A percentile compares a stretch with the other conserved stretches of the same genome.
These are phyloP conservation scores for Epizoanthus fatuus DNA, from an alignment of 92 coral and sea anemone species.

Conservation along the genomic window DNA sequence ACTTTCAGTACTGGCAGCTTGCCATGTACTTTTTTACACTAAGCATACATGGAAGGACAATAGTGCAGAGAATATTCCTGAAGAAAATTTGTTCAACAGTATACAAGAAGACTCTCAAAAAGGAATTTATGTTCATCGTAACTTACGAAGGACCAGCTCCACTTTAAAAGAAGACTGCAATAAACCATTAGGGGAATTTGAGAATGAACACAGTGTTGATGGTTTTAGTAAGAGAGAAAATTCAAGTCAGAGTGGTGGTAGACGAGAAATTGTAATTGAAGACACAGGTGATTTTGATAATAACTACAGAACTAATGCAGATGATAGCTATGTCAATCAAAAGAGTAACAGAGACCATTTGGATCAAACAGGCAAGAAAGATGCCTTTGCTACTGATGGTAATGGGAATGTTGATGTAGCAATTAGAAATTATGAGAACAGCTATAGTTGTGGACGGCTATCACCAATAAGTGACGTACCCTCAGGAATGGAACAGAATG, in stretches of 20 bases:
- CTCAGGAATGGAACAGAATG: constrained; percentile 40
- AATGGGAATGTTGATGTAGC: neutral
- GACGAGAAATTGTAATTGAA: neutral
- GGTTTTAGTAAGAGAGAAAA: neutral
- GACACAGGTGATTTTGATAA: neutral
- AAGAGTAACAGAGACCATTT: neutral
- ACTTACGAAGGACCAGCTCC: constrained; percentile 52
- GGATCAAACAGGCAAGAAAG: neutral
- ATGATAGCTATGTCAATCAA: neutral
- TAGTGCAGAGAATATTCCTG: constrained; percentile 89
- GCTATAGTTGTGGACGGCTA: constrained; percentile 33
- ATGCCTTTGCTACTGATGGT: neutral
- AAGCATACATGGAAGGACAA: constrained; percentile 99
- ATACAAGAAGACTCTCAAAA: constrained; percentile 87
- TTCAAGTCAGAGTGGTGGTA: neutral
- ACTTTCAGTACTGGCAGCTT: constrained; percentile 94
- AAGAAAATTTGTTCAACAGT: constrained; percentile 90
- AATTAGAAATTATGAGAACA: constrained; percentile 31
- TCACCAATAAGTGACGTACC: constrained; percentile 43
- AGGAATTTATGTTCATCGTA: constrained; percentile 89
- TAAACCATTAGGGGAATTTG: neutral
- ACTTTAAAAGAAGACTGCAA: constrained; percentile 22
- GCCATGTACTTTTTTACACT: constrained; percentile 97
- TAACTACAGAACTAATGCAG: neutral
- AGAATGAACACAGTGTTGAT: neutral